phyloP scores from a whole-genome alignment of 2,888 invertebrate species.

The Vanessa cardui region DNA sequence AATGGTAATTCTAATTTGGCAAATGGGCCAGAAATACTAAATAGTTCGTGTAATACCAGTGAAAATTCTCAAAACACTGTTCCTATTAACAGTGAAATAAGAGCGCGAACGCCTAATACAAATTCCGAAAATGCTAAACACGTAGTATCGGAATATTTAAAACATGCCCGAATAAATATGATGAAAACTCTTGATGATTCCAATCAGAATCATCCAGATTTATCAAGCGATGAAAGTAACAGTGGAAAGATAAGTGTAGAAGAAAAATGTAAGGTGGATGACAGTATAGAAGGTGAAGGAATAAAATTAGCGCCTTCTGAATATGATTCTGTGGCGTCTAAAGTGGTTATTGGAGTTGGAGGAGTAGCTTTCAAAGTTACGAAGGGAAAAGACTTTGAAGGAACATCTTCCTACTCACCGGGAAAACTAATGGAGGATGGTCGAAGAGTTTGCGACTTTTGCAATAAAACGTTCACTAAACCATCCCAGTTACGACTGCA shows the following conservation, averaged over 20 bases:
- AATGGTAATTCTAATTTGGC: constrained; percentile 47
- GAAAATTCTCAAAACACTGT: constrained; percentile 45
- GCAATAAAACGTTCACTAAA: constrained; percentile 95
- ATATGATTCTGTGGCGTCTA: constrained; percentile 78
- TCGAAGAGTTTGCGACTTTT: constrained; percentile 91
- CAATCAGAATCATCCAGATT: constrained; percentile 59
- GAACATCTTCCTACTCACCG: constrained; percentile 69
- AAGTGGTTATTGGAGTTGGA: constrained; percentile 85
- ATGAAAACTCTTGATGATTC: constrained; percentile 69
- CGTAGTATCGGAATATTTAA: constrained; percentile 86
- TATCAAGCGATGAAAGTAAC: constrained; percentile 57
- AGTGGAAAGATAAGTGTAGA: constrained; percentile 56
- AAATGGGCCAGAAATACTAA: constrained; percentile 47
- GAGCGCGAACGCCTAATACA: constrained; percentile 52
- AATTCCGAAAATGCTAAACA: constrained; percentile 85
- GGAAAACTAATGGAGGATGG: constrained; percentile 87
- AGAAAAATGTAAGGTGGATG: constrained; percentile 60
- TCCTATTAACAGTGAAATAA: constrained; percentile 48
- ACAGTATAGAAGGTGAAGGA: constrained; percentile 61
- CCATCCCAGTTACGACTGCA: constrained; percentile 95
- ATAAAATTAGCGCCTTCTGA: constrained; percentile 64
- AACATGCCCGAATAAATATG: constrained; percentile 80
- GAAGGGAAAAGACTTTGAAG: constrained; percentile 79
- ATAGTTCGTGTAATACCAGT: constrained; percentile 30
- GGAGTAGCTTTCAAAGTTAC: constrained; percentile 84